Evolutionary conservation across 2,888 invertebrate species (phyloP).

Genomic region (Euphydryas editha): DNA sequence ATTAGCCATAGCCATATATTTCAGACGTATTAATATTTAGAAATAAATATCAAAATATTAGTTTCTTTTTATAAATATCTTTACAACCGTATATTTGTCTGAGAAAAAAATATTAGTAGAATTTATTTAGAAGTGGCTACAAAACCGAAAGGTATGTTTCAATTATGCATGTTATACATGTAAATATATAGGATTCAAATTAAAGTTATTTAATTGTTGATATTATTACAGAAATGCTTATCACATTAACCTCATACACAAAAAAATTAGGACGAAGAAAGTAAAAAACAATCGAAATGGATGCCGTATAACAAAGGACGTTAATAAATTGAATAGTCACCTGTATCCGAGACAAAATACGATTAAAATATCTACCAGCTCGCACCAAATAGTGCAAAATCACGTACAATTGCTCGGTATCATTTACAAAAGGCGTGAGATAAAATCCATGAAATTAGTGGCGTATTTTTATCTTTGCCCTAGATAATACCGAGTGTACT

Average conservation of each 20-base stretch:
- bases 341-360: slow-evolving; percentile 31
- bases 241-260: background rate
- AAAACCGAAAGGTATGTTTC: too few relatives aligned
- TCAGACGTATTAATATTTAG: too few relatives aligned
- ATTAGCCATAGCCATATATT: too few relatives aligned
- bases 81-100: too few relatives aligned
- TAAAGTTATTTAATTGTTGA: background rate
- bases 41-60: too few relatives aligned
- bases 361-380: slow-evolving; percentile 24
- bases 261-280: slow-evolving; percentile 30
- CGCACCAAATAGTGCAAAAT: slow-evolving; percentile 33
- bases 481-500: slow-evolving; percentile 56
- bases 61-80: too few relatives aligned
- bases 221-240: background rate
- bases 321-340: slow-evolving; percentile 33
- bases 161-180: background rate
- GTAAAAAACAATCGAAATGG: slow-evolving; percentile 34
- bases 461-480: slow-evolving; percentile 53
- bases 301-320: slow-evolving; percentile 28
- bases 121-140: too few relatives aligned
- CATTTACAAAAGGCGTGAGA: slow-evolving; percentile 34
- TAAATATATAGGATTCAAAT: background rate
- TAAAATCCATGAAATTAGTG: slow-evolving; percentile 51
- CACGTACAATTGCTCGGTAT: slow-evolving; percentile 29
- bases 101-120: too few relatives aligned